Evolutionary conservation across 1,140 invertebrate genomes (phyloP).

Genomic region (Drosophila pseudoananassae): DNA sequence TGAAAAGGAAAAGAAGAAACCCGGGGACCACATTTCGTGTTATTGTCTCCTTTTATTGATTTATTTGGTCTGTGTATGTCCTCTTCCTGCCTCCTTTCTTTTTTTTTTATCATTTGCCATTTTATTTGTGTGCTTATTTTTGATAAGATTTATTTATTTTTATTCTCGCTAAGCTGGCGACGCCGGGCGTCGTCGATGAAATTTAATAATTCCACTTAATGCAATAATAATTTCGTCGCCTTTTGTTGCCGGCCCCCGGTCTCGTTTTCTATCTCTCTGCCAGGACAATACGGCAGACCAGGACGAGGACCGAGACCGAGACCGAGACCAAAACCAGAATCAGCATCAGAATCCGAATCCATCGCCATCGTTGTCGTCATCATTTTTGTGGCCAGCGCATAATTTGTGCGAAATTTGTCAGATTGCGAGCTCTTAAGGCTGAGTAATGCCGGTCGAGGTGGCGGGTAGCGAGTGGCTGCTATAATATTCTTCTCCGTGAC

Average conservation of each 20-base stretch:
- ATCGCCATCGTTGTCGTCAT: constrained; percentile 59
- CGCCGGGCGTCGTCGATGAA: constrained; percentile 64
- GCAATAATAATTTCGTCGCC: constrained; percentile 82
- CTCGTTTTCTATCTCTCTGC: not conserved
- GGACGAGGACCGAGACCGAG: not conserved
- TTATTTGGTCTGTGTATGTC: constrained; percentile 42
- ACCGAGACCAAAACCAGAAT: not conserved
- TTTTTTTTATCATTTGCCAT: constrained; percentile 62
- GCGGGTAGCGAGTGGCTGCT: constrained; percentile 1
- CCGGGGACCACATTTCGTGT: constrained; percentile 39
- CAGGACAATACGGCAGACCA: not conserved
- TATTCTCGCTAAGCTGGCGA: constrained; percentile 67
- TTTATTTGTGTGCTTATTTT: constrained; percentile 83
- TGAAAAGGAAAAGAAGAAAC: constrained; percentile 1
- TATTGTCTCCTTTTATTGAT: constrained; percentile 49
- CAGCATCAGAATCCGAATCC: not conserved
- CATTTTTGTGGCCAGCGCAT: constrained; percentile 74
- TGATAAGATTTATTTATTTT: constrained; percentile 83
- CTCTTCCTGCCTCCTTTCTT: constrained; percentile 22
- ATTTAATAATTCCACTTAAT: constrained; percentile 83
- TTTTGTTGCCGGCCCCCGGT: constrained; percentile 59
- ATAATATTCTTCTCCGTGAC: not conserved
- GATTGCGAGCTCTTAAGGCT: constrained; percentile 76
- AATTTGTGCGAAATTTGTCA: constrained; percentile 83
- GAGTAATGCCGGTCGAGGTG: constrained; percentile 54